phyloP scores from a whole-genome alignment of 92 coral and sea anemone species.

The Siderastrea radians region DNA sequence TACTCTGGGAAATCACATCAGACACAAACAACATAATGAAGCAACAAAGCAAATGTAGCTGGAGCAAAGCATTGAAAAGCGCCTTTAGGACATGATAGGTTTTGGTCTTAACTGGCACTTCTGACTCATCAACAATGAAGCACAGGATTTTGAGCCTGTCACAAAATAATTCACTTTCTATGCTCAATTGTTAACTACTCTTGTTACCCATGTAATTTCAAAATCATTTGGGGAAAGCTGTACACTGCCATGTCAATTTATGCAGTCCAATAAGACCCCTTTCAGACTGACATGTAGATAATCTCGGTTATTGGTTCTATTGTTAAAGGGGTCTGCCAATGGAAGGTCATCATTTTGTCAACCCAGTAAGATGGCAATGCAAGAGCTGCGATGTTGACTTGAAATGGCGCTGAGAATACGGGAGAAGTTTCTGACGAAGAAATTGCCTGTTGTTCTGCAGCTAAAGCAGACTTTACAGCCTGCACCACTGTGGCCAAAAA shows the following conservation, averaged over 20 bases:
- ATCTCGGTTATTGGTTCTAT: too few relatives aligned
- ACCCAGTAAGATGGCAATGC: slow-evolving; percentile 17
- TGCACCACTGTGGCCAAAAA: too few relatives aligned
- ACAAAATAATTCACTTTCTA: neutral
- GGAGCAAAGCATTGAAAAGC: neutral
- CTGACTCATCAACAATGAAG: neutral
- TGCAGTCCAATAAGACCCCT: neutral
- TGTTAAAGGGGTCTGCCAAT: slow-evolving; percentile 32
- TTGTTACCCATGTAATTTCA: neutral
- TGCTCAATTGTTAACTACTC: neutral
- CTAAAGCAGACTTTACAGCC: too few relatives aligned
- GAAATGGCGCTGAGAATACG: too few relatives aligned
- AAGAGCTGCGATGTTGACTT: too few relatives aligned
- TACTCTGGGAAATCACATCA: too few relatives aligned
- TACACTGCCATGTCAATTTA: neutral
- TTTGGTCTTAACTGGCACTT: neutral
- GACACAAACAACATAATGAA: too few relatives aligned
- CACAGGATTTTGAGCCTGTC: neutral
- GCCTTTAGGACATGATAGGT: neutral
- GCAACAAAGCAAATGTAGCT: too few relatives aligned
- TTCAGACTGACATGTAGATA: neutral
- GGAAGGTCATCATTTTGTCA: too few relatives aligned
- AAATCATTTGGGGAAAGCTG: neutral
- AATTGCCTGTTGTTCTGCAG: too few relatives aligned
- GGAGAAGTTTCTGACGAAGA: too few relatives aligned